Conservation (phyloP, 2,113 vertebrate genomes). For the Pantherophis guttatus region DNA sequence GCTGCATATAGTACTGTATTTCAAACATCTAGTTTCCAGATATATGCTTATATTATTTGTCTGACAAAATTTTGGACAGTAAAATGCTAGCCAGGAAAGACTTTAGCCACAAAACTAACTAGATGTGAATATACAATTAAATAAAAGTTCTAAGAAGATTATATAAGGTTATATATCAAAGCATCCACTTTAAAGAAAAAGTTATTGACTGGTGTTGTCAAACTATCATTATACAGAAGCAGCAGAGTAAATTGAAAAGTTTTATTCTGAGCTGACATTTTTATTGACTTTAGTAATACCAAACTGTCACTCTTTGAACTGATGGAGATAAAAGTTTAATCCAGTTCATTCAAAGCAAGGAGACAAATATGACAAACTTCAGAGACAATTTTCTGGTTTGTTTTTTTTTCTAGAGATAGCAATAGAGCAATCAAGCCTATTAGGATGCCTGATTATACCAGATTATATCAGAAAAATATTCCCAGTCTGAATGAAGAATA, state of each 20-base stretch:
- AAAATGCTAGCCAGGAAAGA: conserved; percentile 6
- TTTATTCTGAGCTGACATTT: conserved; percentile 39
- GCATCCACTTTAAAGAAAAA: conserved; percentile 24
- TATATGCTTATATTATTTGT: not conserved
- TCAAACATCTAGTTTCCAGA: not conserved
- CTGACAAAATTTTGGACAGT: conserved; percentile 13
- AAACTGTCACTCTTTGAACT: conserved; percentile 22
- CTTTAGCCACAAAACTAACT: conserved; percentile 25
- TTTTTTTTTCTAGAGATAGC: conserved; percentile 9
- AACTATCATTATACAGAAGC: conserved; percentile 25
- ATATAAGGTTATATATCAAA: not conserved
- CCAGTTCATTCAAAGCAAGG: conserved; percentile 27
- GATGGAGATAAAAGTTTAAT: conserved; percentile 40
- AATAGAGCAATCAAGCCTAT: conserved; percentile 21
- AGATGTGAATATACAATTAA: not conserved
- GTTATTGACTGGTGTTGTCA: conserved; percentile 39
- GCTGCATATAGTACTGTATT: not conserved
- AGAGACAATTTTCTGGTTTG: conserved; percentile 33
- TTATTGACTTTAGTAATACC: conserved; percentile 32
- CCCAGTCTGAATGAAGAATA: not conserved
- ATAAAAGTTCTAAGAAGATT: not conserved
- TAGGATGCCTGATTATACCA: conserved; percentile 23
- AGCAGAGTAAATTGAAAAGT: conserved; percentile 25
- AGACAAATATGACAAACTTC: conserved; percentile 55
- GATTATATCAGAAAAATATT: conserved; percentile 9